Evolutionary conservation across 2,888 invertebrate genomes (phyloP).

Genomic region (Nomada ferruginata): DNA sequence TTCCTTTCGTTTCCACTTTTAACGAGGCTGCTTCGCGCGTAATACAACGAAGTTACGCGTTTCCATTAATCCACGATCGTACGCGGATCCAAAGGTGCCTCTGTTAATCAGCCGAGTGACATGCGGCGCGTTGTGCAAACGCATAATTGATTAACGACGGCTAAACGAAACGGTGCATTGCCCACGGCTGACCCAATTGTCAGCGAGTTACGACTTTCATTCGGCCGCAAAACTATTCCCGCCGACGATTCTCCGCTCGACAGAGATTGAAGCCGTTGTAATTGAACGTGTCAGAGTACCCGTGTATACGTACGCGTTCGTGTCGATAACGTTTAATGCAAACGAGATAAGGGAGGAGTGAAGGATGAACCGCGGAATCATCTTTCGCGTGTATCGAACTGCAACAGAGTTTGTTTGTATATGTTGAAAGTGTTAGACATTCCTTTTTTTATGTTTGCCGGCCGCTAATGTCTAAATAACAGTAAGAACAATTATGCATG

Average conservation of each 20-base stretch:
- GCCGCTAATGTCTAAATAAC: too few species aligned
- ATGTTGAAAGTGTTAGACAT: too few species aligned
- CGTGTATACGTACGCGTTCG: conserved; percentile 10
- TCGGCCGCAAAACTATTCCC: conserved; percentile 30
- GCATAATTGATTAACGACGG: conserved; percentile 60
- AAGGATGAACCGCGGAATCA: not conserved
- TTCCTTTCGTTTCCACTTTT: not conserved
- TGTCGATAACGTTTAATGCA: conserved; percentile 3
- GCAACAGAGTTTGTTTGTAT: not conserved
- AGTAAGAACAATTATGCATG: too few species aligned
- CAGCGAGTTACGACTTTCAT: conserved; percentile 43
- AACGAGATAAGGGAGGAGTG: not conserved
- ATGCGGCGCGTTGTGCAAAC: conserved; percentile 37
- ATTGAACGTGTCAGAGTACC: conserved; percentile 38
- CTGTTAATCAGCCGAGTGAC: conserved; percentile 42
- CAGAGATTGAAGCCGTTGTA: conserved; percentile 8
- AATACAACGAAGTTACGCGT: not conserved
- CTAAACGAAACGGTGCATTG: conserved; percentile 41
- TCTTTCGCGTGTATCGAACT: not conserved
- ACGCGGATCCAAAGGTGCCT: conserved; percentile 21
- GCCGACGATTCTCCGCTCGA: not conserved
- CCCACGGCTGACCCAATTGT: conserved; percentile 58
- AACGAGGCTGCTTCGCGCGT: not conserved
- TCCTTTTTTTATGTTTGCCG: too few species aligned
- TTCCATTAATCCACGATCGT: conserved; percentile 24